Evolutionary conservation across 2,888 invertebrate species (phyloP).

Genomic region (Cheilosia vulpina): DNA sequence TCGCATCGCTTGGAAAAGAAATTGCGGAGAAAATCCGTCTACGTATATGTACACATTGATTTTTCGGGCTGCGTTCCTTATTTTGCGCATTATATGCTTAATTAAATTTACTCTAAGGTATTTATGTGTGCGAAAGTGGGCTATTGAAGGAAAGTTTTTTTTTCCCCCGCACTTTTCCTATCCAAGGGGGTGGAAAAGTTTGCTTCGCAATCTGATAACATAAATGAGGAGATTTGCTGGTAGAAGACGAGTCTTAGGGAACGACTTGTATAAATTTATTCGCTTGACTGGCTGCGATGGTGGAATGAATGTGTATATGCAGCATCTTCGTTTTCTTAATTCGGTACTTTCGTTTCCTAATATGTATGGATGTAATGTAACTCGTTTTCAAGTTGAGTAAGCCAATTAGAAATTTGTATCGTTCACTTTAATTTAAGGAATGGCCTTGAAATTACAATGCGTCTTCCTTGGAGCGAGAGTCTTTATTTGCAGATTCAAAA

Average conservation of each 20-base stretch:
- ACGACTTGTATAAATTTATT: constrained; percentile 45
- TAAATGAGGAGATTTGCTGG: constrained; percentile 70
- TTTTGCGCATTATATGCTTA: constrained; percentile 74
- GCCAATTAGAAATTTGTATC: neutral
- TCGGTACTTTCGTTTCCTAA: neutral
- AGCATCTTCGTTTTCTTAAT: neutral
- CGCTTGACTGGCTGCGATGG: constrained; percentile 26
- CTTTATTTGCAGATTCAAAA: too few relatives aligned
- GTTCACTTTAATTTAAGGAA: neutral
- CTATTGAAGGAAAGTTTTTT: constrained; percentile 40
- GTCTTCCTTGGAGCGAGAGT: too few relatives aligned
- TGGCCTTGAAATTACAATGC: too few relatives aligned
- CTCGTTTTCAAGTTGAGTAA: neutral
- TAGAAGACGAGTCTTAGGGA: constrained; percentile 39
- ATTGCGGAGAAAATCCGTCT: constrained; percentile 66
- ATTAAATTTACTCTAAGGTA: constrained; percentile 75
- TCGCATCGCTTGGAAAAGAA: constrained; percentile 51
- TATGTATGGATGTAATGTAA: neutral
- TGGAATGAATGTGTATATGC: neutral
- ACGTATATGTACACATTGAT: constrained; percentile 28
- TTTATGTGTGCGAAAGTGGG: constrained; percentile 64
- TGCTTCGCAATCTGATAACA: constrained; percentile 62
- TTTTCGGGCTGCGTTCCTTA: constrained; percentile 66
- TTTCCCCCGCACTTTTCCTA: constrained; percentile 8
- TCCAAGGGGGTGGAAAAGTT: constrained; percentile 41